Evolutionary conservation across 2,888 invertebrate genomes (phyloP).

Genomic region (Eremobia ochroleuca): DNA sequence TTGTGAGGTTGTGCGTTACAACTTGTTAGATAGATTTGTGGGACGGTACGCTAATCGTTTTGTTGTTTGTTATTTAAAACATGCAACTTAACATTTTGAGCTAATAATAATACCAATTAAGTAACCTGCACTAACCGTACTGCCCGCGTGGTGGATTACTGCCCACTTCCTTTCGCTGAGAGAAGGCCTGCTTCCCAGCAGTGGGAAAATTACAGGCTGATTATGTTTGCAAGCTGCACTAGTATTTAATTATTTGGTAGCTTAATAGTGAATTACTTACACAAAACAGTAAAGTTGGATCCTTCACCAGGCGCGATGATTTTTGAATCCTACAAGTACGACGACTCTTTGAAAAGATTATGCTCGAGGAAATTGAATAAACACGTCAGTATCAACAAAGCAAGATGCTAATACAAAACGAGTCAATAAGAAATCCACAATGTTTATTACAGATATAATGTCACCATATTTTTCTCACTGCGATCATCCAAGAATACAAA

Average conservation of each 20-base stretch:
- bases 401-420: slow-evolving; percentile 37
- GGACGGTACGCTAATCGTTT: neutral
- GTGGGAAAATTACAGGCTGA: neutral
- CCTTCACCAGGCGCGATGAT: neutral
- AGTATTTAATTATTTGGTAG: neutral
- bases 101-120: neutral
- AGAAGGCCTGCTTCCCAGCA: neutral
- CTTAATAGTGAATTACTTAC: neutral
- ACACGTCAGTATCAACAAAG: slow-evolving; percentile 18
- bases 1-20: too few species aligned
- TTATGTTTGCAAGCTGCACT: too few species aligned
- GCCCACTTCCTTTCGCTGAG: neutral
- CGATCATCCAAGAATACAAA: slow-evolving; percentile 40
- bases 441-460: slow-evolving; percentile 35
- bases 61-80: neutral
- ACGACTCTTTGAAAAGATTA: neutral
- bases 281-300: neutral
- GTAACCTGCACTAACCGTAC: neutral
- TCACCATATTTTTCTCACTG: slow-evolving; percentile 45
- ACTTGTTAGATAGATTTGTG: neutral
- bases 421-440: slow-evolving; percentile 42
- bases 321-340: neutral
- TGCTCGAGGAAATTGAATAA: slow-evolving; percentile 1
- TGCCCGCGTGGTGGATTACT: neutral
- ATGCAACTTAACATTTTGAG: neutral